Percentiles rank a stretch among this genome's conserved stretches.
Conservation (phyloP, 2,113 vertebrate species). For the Panthera uncia region DNA sequence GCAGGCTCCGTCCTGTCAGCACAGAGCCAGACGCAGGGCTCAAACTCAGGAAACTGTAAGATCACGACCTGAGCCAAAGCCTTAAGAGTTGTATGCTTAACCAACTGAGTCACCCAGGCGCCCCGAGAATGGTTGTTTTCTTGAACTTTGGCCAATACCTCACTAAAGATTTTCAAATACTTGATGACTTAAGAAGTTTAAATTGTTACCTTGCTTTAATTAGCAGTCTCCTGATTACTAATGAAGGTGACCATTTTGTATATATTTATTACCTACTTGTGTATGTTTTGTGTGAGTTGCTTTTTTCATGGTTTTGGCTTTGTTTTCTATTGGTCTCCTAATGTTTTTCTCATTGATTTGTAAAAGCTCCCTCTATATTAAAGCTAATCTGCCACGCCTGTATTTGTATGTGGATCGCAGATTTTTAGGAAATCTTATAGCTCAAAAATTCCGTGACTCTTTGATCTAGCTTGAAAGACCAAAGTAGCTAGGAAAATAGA, state of each 20-base stretch:
- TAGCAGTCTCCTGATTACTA: neutral
- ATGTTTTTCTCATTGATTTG: constrained; percentile 12
- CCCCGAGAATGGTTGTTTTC: neutral
- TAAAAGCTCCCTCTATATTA: neutral
- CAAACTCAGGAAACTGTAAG: too few relatives aligned
- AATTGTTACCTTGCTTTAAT: constrained; percentile 46
- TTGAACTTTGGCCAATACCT: constrained; percentile 26
- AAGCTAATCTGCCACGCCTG: neutral
- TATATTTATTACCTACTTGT: neutral
- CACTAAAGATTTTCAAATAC: constrained; percentile 47
- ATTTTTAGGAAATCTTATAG: constrained; percentile 16
- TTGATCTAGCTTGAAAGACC: constrained; percentile 1
- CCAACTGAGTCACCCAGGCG: too few relatives aligned
- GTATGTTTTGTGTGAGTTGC: neutral
- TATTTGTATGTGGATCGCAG: neutral
- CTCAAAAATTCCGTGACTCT: neutral
- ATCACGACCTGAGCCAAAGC: too few relatives aligned
- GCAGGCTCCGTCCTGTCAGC: too few relatives aligned
- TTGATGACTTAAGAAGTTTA: constrained; percentile 46
- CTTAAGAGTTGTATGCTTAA: too few relatives aligned
- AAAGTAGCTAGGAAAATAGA: constrained; percentile 19
- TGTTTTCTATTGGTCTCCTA: neutral
- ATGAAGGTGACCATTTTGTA: neutral
- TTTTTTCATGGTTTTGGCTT: neutral
- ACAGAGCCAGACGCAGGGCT: too few relatives aligned